Conservation (phyloP, 2,888 invertebrate species). For the Drosophila recens region DNA sequence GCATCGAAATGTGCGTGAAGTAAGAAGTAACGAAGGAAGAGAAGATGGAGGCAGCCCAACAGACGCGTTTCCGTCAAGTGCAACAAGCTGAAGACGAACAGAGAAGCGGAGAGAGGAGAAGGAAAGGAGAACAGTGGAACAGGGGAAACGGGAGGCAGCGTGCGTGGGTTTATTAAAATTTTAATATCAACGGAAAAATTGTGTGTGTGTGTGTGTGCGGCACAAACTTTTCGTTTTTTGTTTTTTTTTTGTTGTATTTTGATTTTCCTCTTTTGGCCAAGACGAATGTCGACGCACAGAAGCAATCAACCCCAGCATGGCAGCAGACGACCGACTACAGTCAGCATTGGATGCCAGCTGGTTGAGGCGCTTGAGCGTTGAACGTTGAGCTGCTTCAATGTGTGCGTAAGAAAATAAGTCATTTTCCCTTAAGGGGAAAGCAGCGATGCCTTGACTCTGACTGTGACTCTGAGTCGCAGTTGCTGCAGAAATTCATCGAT, state of each 20-base stretch:
- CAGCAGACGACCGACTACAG: too few species aligned
- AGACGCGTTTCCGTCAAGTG: constrained; percentile 80
- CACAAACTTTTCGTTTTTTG: constrained; percentile 53
- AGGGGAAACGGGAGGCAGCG: constrained; percentile 46
- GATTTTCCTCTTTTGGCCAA: constrained; percentile 26
- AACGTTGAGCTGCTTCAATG: constrained; percentile 63
- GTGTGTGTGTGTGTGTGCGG: constrained; percentile 65
- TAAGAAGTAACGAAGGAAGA: background rate
- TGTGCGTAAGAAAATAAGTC: constrained; percentile 82
- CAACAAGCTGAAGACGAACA: constrained; percentile 67
- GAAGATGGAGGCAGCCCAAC: constrained; percentile 46
- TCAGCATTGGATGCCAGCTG: constrained; percentile 27
- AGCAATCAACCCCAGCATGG: constrained; percentile 66
- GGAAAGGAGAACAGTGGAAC: background rate
- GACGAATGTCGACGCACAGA: constrained; percentile 71
- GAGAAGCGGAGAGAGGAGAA: background rate
- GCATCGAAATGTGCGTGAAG: constrained; percentile 76
- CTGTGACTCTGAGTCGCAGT: constrained; percentile 8
- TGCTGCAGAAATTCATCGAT: constrained; percentile 78
- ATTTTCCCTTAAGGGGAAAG: constrained; percentile 75
- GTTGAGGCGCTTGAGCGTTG: constrained; percentile 22
- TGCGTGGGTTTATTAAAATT: constrained; percentile 80
- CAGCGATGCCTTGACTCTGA: constrained; percentile 32
- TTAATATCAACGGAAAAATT: constrained; percentile 78
- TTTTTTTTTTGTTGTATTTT: constrained; percentile 7